Evolutionary conservation across 2,888 invertebrate species (phyloP).

Genomic region (Barypeithes pellucidus): DNA sequence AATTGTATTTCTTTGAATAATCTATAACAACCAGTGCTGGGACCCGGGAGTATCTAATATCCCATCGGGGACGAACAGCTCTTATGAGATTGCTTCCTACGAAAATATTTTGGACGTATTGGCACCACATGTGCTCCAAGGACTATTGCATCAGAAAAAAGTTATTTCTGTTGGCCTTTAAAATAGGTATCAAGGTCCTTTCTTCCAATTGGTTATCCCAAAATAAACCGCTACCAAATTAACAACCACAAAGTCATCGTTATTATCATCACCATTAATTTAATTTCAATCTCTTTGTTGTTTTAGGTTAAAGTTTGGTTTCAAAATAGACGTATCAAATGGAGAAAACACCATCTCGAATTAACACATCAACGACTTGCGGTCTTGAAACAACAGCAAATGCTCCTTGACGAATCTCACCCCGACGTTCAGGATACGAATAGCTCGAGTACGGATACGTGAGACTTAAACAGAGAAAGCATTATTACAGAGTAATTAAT

Average conservation of each 20-base stretch:
- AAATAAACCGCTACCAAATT: constrained; percentile 15
- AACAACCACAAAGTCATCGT: not conserved
- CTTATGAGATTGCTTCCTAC: too few species aligned
- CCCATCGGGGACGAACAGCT: too few species aligned
- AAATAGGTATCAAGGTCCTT: too few species aligned
- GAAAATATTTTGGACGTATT: too few species aligned
- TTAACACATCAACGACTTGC: constrained; percentile 90
- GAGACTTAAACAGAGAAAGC: constrained; percentile 55
- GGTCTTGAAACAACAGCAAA: constrained; percentile 73
- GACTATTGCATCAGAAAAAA: too few species aligned
- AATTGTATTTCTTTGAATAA: too few species aligned
- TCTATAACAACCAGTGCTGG: too few species aligned
- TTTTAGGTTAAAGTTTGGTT: constrained; percentile 91
- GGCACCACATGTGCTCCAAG: too few species aligned
- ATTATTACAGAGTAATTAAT: not conserved
- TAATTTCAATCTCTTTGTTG: constrained; percentile 14
- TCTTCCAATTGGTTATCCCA: too few species aligned
- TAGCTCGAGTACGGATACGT: constrained; percentile 68
- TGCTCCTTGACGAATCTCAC: constrained; percentile 70
- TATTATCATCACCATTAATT: constrained; percentile 5
- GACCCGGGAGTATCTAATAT: too few species aligned
- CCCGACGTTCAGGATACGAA: constrained; percentile 72
- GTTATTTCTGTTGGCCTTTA: too few species aligned
- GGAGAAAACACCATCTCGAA: constrained; percentile 95
- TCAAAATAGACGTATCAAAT: constrained; percentile 95